phyloP scores from a whole-genome alignment of 2,113 vertebrate genomes.

The pig (Sus scrofa) region DNA sequence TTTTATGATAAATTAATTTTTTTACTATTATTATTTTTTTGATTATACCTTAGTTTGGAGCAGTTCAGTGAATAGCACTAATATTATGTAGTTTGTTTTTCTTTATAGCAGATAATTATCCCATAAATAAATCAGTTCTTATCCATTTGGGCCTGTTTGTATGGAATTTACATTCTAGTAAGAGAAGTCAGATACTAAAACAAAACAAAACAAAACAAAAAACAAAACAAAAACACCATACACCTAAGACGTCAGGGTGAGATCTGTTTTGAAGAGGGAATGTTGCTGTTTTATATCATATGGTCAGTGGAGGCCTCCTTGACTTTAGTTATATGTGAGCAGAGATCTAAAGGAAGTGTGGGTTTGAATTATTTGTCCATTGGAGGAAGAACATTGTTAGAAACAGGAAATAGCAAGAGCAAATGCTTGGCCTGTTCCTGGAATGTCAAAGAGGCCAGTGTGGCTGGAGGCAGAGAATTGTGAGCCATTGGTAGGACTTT shows the following conservation, averaged over 20 bases:
- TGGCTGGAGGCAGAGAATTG: background rate
- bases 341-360: background rate
- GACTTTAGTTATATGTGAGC: background rate
- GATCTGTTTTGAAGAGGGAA: background rate
- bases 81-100: background rate
- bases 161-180: background rate
- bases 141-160: background rate
- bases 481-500: background rate
- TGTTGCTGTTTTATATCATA: conserved; percentile 13
- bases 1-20: background rate
- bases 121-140: too few relatives aligned
- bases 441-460: background rate
- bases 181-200: background rate
- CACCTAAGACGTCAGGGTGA: background rate
- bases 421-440: background rate
- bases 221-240: too few relatives aligned
- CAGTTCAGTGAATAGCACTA: background rate
- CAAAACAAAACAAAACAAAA: too few relatives aligned
- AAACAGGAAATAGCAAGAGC: background rate
- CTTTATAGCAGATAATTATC: background rate
- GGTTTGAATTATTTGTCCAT: background rate
- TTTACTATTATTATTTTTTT: background rate
- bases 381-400: background rate
- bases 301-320: background rate
- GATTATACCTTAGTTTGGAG: background rate